Percentiles rank a stretch among this genome's conserved stretches.
Conservation (phyloP, 2,888 invertebrate species). For the Slavum lentiscoides region DNA sequence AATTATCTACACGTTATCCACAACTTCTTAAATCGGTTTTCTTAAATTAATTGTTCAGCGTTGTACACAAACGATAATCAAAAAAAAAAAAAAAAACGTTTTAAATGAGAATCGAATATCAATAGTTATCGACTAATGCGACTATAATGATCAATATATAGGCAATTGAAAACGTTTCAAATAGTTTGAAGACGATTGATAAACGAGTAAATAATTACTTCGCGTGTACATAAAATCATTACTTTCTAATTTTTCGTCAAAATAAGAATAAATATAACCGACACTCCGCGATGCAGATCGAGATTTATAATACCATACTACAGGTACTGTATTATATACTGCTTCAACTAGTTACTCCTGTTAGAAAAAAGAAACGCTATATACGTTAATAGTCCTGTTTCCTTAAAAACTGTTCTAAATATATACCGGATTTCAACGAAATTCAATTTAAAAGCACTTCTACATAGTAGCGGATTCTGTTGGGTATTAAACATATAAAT, state of each 20-base stretch:
- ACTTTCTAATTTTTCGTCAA: slow-evolving; percentile 28
- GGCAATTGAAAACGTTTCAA: not conserved
- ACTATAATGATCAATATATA: not conserved
- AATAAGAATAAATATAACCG: slow-evolving; percentile 18
- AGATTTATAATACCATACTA: not conserved
- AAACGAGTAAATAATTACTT: not conserved
- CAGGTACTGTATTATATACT: not conserved
- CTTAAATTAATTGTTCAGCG: too few species aligned
- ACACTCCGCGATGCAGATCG: slow-evolving; percentile 7
- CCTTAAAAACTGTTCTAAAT: too few species aligned
- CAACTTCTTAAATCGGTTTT: too few species aligned
- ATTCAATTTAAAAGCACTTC: too few species aligned
- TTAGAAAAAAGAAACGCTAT: not conserved
- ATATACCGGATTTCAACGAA: too few species aligned
- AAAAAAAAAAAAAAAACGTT: not conserved
- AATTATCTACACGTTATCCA: too few species aligned
- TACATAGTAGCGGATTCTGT: too few species aligned
- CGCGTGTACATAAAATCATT: not conserved
- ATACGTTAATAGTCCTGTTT: not conserved
- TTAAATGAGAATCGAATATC: not conserved
- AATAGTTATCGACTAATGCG: not conserved
- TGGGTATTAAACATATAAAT: too few species aligned
- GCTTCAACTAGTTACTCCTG: not conserved
- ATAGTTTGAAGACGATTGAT: not conserved
- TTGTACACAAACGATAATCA: not conserved